Evolutionary conservation across 2,113 vertebrate genomes (phyloP), one percentile per base, ranked within the genome.

Genomic region (Prinia subflava): DNA sequence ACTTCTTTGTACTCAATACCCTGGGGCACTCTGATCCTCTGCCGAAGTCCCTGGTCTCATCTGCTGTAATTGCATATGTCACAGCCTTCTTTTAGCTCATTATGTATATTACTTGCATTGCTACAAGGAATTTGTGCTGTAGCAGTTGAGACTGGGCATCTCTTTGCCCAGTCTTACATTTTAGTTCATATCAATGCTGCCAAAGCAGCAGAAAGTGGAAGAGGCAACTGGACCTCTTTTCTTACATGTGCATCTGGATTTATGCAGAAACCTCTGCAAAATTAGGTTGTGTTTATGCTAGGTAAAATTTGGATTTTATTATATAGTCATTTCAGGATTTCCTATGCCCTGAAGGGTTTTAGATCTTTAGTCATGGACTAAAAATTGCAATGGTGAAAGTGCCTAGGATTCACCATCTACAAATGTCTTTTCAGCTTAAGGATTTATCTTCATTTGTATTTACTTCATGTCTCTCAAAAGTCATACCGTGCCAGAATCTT

Each of bases 61-160:
- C 95, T 93, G 46, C 41, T 92, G 30, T 96, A 95, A 96, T 91
- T 96, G 62, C 57, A 92, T 94, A 64, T 90, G 83, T 87, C 78
- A 97, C 55, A 64, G 91, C 23, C 83, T 90, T 93, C 83, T 96
- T 94, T 94, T 91, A 94, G n/a, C 50, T 96, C 81, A 92, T 96
- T 96, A 91, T 81, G 71, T 60, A 59, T 68, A 94, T 95, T 94
- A 81, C 70, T 95, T 95, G 76, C 13, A 11, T 86, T 89, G 79
- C 50, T 96, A 90, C 16, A 81, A 90, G 30, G 70, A 81, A 91
- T 97, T 93, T 90, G 39, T 96, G 42, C 37, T 73, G 21, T 24
- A 60, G n/a, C 77, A 71, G 49, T 41, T 88, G 33, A 83, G 33
- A 62, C 15, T 53, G 47, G 39, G 31, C 19, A 55, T 75, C 33